phyloP scores from a whole-genome alignment of 92 coral and sea anemone genomes.

The Porites cylindrica region DNA sequence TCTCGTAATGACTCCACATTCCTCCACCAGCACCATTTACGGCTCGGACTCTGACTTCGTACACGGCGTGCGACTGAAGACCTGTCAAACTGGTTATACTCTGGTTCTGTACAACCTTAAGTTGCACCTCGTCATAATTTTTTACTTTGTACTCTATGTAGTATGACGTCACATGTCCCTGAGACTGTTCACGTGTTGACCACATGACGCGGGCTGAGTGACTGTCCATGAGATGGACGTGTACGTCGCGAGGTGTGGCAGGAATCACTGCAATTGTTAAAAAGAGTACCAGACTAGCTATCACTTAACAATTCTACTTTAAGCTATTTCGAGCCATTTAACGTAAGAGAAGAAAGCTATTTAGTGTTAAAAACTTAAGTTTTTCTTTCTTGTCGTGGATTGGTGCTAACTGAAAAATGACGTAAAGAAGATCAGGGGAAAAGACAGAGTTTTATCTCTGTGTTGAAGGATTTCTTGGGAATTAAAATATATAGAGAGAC shows the following conservation, averaged over 20 bases:
- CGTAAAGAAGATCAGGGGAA: too few species aligned
- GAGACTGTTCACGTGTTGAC: conserved; percentile 1
- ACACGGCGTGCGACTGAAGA: conserved; percentile 38
- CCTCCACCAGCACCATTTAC: conserved; percentile 56
- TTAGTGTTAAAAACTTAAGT: too few species aligned
- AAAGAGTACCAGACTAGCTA: not conserved
- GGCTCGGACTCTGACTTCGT: conserved; percentile 42
- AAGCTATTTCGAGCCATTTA: too few species aligned
- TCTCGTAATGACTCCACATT: conserved; percentile 27
- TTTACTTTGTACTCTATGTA: conserved; percentile 42
- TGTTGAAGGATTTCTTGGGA: too few species aligned
- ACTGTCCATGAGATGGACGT: conserved; percentile 21
- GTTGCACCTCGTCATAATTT: not conserved
- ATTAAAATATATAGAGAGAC: too few species aligned
- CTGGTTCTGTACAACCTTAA: conserved; percentile 45
- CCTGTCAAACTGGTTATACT: conserved; percentile 33
- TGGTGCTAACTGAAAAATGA: too few species aligned
- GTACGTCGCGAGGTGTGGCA: conserved; percentile 11
- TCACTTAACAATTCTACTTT: too few species aligned
- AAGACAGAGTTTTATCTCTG: too few species aligned
- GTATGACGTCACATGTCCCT: conserved; percentile 19
- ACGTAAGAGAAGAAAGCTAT: too few species aligned
- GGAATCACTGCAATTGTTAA: conserved; percentile 23
- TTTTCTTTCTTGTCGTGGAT: too few species aligned
- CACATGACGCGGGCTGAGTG: conserved; percentile 52